Evolutionary conservation across 2,113 vertebrate species (phyloP).

Genomic region (Mormoops blainvillei): DNA sequence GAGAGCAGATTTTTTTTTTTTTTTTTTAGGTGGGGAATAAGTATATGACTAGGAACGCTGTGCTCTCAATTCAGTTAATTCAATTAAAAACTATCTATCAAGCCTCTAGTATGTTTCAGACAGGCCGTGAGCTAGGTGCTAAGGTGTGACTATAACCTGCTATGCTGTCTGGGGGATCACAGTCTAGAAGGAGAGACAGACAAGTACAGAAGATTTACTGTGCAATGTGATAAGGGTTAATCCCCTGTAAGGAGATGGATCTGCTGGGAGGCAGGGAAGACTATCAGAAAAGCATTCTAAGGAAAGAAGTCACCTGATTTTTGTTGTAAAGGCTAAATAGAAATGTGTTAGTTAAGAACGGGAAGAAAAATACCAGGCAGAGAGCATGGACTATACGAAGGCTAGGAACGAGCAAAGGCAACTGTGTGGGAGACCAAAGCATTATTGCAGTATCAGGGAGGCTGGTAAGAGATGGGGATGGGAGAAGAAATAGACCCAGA

Average conservation of each 20-base stretch:
- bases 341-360: background rate
- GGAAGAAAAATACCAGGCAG: background rate
- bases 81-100: background rate
- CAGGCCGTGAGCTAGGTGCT: background rate
- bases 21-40: background rate
- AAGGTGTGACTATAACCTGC: background rate
- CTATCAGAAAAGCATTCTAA: background rate
- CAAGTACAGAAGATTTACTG: background rate
- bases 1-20: background rate
- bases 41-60: background rate
- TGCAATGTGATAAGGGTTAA: accelerated
- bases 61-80: background rate
- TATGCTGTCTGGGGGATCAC: background rate
- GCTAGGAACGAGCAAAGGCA: background rate
- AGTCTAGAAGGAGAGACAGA: background rate
- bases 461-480: background rate
- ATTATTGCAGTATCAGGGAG: background rate
- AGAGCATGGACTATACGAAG: background rate
- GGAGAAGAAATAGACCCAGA: background rate
- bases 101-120: background rate
- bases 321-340: background rate
- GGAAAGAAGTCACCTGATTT: background rate
- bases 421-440: background rate
- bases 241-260: background rate
- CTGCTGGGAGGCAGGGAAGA: background rate